These are phyloP conservation scores for Tetranychus urticae DNA, from an alignment of 1,140 invertebrate genomes.

Conservation along the genomic window DNA sequence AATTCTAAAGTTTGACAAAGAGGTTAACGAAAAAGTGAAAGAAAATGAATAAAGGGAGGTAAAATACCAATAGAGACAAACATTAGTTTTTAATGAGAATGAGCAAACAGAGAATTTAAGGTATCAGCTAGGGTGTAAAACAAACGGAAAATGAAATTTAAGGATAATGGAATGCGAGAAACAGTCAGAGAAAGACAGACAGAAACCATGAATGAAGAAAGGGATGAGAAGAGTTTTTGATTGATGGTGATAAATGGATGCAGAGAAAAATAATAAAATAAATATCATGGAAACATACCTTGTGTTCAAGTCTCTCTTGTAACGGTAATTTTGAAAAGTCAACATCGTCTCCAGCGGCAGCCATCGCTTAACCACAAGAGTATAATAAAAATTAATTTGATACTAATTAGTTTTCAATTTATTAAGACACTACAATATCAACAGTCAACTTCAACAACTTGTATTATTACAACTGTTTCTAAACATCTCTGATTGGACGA, in stretches of 20 bases:
- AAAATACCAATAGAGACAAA: no score
- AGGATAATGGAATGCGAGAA: no score
- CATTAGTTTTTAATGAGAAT: background rate
- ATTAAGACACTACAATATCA: no score
- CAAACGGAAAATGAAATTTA: no score
- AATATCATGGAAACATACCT: constrained; percentile 27
- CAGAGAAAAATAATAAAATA: background rate
- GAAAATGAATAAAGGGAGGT: background rate
- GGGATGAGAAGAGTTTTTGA: background rate
- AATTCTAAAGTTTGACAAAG: constrained; percentile 30
- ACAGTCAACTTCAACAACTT: no score
- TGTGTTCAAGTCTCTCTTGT: constrained; percentile 73
- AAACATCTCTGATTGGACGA: no score
- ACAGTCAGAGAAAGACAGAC: no score
- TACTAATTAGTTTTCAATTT: no score
- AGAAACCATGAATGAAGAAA: no score
- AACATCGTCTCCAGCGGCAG: constrained; percentile 41
- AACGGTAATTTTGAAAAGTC: constrained; percentile 75
- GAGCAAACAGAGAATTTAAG: background rate
- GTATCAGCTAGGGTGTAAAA: no score
- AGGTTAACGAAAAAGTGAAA: constrained; percentile 7
- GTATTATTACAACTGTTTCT: no score
- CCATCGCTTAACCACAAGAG: background rate
- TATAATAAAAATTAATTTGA: no score
- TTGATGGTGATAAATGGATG: background rate